A percentile compares a stretch with the other conserved stretches of the same genome.
phyloP scores from a whole-genome alignment of 2,113 vertebrate genomes.

The Diadophis punctatus region DNA sequence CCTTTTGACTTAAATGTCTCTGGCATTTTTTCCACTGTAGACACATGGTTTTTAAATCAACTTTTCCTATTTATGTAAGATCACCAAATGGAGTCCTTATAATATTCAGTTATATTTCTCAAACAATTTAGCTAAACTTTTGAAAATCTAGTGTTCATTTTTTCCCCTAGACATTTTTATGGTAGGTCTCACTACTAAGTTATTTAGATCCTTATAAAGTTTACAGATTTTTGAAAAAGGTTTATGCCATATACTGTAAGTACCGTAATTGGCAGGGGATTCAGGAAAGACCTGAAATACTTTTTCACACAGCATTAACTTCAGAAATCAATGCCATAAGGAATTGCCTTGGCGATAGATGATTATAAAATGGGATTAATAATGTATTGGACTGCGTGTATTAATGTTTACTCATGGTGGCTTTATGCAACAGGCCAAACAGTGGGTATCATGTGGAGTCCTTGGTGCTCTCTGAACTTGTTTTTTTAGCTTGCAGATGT shows the following conservation, averaged over 20 bases:
- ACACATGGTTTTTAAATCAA: conserved; percentile 12
- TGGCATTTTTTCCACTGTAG: conserved; percentile 26
- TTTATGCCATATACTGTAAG: not conserved
- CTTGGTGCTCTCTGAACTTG: no score
- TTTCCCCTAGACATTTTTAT: not conserved
- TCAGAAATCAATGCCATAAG: not conserved
- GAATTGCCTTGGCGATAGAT: not conserved
- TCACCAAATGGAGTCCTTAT: not conserved
- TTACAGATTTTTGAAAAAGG: not conserved
- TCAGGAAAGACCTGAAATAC: not conserved
- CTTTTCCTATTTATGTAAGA: not conserved
- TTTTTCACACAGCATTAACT: not conserved
- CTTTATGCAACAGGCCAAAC: not conserved
- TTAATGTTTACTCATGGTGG: not conserved
- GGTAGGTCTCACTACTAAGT: not conserved
- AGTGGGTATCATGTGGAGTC: not conserved
- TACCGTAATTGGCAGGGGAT: not conserved
- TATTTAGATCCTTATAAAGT: not conserved
- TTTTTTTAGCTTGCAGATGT: no score
- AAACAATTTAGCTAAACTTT: not conserved
- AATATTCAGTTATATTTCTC: not conserved
- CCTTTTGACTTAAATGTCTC: not conserved
- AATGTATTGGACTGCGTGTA: not conserved
- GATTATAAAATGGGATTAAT: not conserved
- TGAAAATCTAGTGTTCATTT: not conserved